Evolutionary conservation across 1,140 invertebrate species (phyloP).

Genomic region (Liolophura sinensis): DNA sequence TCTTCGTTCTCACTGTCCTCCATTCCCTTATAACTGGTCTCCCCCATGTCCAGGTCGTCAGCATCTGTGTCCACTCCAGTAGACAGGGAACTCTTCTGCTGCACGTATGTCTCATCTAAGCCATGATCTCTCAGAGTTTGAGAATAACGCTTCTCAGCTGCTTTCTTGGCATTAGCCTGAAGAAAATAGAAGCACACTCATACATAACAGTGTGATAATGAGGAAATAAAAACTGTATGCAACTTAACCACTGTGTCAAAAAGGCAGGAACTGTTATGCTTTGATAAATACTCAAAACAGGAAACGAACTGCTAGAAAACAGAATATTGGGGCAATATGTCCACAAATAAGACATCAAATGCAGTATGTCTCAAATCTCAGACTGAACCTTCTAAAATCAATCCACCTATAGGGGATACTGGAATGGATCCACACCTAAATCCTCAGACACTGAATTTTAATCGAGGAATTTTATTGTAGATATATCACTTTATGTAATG

Average conservation of each 20-base stretch:
- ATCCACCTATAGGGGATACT: neutral
- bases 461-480: neutral
- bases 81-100: conserved; percentile 25
- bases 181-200: conserved; percentile 6
- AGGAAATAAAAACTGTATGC: neutral
- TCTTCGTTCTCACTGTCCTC: neutral
- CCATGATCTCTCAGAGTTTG: conserved; percentile 37
- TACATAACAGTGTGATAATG: neutral
- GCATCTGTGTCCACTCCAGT: conserved; percentile 21
- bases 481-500: neutral
- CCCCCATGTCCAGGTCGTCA: conserved; percentile 23
- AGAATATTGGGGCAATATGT: neutral
- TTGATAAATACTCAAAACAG: neutral
- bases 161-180: conserved; percentile 43
- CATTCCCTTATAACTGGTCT: conserved; percentile 2
- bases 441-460: neutral
- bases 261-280: neutral
- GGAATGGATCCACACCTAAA: neutral
- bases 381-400: neutral
- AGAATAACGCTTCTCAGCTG: conserved; percentile 44
- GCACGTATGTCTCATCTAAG: conserved; percentile 38
- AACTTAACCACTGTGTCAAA: neutral
- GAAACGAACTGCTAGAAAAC: no score
- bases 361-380: neutral
- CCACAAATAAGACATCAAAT: neutral